Conservation (phyloP, 2,797 vertebrate genomes). For the Chrosomus eos region DNA sequence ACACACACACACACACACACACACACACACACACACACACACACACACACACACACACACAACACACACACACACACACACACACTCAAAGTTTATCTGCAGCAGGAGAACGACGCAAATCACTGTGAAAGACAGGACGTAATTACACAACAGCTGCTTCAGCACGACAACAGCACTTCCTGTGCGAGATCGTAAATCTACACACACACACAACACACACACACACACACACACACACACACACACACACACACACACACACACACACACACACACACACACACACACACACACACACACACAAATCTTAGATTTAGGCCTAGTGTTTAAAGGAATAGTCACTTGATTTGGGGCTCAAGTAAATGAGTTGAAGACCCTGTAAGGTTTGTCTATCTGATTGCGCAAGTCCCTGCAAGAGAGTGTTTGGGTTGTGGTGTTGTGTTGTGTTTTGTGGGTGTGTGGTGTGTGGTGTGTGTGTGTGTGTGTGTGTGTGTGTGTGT, state of each 20-base stretch:
- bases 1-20: too few relatives aligned
- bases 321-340: neutral
- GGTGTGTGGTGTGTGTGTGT: neutral
- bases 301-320: too few relatives aligned
- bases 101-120: conserved; percentile 54
- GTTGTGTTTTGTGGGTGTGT: neutral
- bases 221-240: conserved; percentile 68
- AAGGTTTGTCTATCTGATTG: neutral
- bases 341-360: neutral
- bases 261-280: too few relatives aligned
- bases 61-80: too few relatives aligned
- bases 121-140: conserved; percentile 58
- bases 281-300: too few relatives aligned
- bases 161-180: conserved; percentile 60
- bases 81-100: neutral
- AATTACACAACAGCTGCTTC: conserved; percentile 65
- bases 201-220: conserved; percentile 56
- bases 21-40: neutral
- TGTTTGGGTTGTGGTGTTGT: neutral
- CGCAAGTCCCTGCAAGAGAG: neutral
- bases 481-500: neutral
- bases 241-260: too few relatives aligned
- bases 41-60: too few relatives aligned
- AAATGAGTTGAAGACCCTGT: neutral
- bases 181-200: conserved; percentile 51